Evolutionary conservation across 2,888 invertebrate species (phyloP), one percentile per base, ranked within the genome.

Genomic region (Drosophila yooni): DNA sequence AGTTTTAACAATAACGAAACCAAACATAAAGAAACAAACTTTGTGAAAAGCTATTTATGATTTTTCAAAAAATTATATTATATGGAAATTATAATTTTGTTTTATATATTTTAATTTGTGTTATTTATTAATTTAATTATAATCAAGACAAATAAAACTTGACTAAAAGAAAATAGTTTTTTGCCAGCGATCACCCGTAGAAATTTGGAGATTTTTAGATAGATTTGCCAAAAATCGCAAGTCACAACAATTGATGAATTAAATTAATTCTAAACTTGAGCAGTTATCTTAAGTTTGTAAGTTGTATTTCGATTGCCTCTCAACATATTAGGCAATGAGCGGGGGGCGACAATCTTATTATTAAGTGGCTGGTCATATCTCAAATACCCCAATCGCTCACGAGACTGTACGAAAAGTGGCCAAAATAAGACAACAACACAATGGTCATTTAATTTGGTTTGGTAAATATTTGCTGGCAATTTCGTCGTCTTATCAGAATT

Each of bases 401-500:
- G 53, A 53, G 65, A 34, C 36, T 43, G 27, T 40, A 6, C 3
- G 3, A 10, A 13, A 43, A 61, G 57, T 60, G 56, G 29, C 27
- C 43, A 46, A 61, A 61, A 34, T 57, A 70, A 33, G 25, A 54
- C 36, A 61, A 57, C 18, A 53, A 27, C 36, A 48, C 40, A 43
- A 11, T 60, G 27, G 34, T 43, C 33, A 46, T 34, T 33, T 18
- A 43, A 71, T 52, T 46, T 36, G 25, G 48, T 15, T 57, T 53
- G 33, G 56, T 18, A 29, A 43, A 21, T 36, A 46, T 36, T 34
- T 46, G 13, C 61, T 27, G 18, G 10, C 59, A 13, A 34, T 63
- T 36, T 36, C 2, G 21, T 8, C 2, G 34, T 46, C 51, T 63
- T 71, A 78, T 78, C 71, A 70, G 27, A 46, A 15, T 13, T 38